Conservation (phyloP, 2,888 invertebrate genomes). For the Eupithecia subfuscata region DNA sequence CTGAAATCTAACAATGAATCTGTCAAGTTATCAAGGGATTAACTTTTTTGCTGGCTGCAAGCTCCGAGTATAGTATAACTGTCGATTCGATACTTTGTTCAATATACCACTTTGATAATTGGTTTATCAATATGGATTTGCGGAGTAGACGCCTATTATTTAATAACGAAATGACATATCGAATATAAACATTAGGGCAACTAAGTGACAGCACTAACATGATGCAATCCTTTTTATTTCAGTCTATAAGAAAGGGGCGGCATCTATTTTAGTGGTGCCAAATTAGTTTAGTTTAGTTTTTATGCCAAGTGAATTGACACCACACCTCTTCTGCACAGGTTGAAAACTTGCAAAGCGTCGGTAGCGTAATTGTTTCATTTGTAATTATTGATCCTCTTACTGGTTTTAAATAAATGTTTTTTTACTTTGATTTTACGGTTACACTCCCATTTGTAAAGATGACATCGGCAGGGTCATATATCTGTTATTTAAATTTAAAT, state of each 20-base stretch:
- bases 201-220: not conserved
- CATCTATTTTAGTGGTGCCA: not conserved
- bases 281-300: not conserved
- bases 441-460: too few relatives aligned
- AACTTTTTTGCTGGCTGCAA: too few relatives aligned
- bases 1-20: not conserved
- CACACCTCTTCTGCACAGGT: not conserved
- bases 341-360: not conserved
- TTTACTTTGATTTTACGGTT: too few relatives aligned
- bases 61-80: too few relatives aligned
- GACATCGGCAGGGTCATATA: too few relatives aligned
- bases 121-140: not conserved
- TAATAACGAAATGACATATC: not conserved
- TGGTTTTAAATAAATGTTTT: too few relatives aligned
- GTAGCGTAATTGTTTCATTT: too few relatives aligned
- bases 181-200: not conserved
- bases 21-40: not conserved
- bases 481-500: too few relatives aligned
- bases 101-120: not conserved
- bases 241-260: not conserved
- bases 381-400: too few relatives aligned
- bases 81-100: not conserved
- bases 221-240: not conserved
- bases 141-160: not conserved
- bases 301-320: not conserved